phyloP scores from a whole-genome alignment of 1,140 invertebrate species.

The Bombus superbus region DNA sequence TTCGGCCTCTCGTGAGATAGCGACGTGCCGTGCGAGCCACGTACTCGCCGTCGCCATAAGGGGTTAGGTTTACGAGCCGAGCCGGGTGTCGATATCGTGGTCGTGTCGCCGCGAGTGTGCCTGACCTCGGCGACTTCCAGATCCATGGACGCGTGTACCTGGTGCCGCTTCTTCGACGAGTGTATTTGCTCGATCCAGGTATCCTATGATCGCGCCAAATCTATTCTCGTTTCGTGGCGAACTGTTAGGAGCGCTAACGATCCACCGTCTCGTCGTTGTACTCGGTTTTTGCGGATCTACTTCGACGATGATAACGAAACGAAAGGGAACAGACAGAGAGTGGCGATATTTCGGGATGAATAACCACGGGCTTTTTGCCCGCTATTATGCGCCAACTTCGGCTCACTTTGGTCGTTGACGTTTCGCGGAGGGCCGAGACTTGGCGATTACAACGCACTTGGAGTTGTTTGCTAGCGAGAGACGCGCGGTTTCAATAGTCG shows the following conservation, averaged over 20 bases:
- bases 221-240: neutral
- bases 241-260: neutral
- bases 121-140: constrained; percentile 60
- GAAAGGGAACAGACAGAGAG: neutral
- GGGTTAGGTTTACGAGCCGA: constrained; percentile 66
- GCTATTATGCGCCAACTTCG: neutral
- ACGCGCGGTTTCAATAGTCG: neutral
- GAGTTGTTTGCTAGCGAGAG: neutral
- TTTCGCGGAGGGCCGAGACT: neutral
- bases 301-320: neutral
- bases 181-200: neutral
- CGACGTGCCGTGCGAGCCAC: constrained; percentile 51
- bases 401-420: constrained; percentile 3
- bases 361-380: neutral
- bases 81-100: constrained; percentile 63
- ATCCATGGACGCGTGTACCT: constrained; percentile 23
- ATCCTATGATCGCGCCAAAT: neutral
- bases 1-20: constrained; percentile 62
- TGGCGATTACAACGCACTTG: neutral
- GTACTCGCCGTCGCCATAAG: constrained; percentile 57
- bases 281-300: neutral
- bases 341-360: neutral
- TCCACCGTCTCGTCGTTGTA: neutral
- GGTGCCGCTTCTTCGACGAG: neutral
- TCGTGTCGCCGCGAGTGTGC: constrained; percentile 42